Conservation (phyloP, 1,140 invertebrate genomes). For the Camponotus vicinus region DNA sequence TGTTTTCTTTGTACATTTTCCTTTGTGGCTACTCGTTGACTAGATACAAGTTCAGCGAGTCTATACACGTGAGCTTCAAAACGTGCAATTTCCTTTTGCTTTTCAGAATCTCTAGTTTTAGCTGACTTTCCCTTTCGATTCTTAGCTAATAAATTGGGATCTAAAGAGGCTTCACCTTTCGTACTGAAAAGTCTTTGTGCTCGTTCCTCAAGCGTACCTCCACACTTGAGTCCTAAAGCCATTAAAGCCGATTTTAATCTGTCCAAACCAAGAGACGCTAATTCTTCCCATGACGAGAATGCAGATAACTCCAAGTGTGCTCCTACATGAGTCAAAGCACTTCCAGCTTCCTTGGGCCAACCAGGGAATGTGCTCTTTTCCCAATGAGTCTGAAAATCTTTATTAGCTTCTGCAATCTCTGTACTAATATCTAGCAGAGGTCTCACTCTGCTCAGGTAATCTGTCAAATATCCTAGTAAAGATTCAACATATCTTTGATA, state of each 20-base stretch:
- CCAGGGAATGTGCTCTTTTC: constrained; percentile 95
- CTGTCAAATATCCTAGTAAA: constrained; percentile 95
- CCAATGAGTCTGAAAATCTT: constrained; percentile 96
- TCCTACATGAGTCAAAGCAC: constrained; percentile 96
- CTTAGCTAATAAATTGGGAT: constrained; percentile 96
- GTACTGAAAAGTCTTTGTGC: constrained; percentile 98
- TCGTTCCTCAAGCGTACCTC: constrained; percentile 98
- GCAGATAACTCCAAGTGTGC: constrained; percentile 98
- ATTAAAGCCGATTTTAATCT: constrained; percentile 98
- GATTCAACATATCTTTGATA: constrained; percentile 96
- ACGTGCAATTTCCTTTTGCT: constrained; percentile 93
- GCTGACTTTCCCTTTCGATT: constrained; percentile 89
- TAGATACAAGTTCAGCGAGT: constrained; percentile 93
- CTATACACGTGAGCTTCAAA: constrained; percentile 96
- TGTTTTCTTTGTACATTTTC: constrained; percentile 99
- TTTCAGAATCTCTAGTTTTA: constrained; percentile 89
- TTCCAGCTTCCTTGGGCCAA: constrained; percentile 98
- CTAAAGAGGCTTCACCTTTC: constrained; percentile 96
- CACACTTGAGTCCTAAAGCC: constrained; percentile 99
- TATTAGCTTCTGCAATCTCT: constrained; percentile 92
- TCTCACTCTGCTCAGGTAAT: constrained; percentile 95
- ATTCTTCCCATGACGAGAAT: constrained; percentile 98
- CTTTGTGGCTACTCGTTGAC: constrained; percentile 95
- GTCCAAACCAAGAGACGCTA: constrained; percentile 98
- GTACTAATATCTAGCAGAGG: constrained; percentile 95